A percentile compares a stretch with the other conserved stretches of the same genome.
Evolutionary conservation across 2,113 vertebrate genomes (phyloP).

Genomic region (Xiphophorus maculatus): DNA sequence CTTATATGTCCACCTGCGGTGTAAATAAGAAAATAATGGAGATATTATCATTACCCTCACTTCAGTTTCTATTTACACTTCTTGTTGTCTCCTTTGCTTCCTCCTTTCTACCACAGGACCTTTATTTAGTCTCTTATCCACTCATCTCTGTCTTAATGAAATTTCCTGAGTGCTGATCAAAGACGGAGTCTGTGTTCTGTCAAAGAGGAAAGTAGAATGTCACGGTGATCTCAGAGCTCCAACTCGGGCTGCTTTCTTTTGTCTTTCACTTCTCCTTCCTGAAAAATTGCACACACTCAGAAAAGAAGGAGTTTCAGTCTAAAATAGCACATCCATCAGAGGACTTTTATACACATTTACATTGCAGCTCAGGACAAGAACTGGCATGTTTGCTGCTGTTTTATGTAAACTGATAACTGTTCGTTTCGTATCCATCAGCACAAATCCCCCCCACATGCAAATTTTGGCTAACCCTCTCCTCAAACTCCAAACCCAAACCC

Average conservation of each 20-base stretch:
- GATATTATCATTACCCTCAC: neutral
- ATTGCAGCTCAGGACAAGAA: neutral
- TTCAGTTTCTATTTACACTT: conserved; percentile 30
- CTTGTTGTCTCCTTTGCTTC: conserved; percentile 54
- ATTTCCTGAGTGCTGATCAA: conserved; percentile 78
- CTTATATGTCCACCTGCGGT: neutral
- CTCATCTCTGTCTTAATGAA: conserved; percentile 69
- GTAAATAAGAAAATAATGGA: neutral
- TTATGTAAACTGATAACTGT: conserved; percentile 4
- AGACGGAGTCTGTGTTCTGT: conserved; percentile 63
- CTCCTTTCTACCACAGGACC: conserved; percentile 56
- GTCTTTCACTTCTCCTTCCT: neutral
- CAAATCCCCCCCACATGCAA: neutral
- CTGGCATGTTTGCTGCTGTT: neutral
- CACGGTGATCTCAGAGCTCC: conserved; percentile 38
- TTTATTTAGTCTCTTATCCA: conserved; percentile 63
- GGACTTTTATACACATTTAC: neutral
- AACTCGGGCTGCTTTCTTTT: conserved; percentile 21
- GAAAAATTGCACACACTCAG: neutral
- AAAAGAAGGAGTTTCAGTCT: neutral
- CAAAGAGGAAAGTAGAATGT: conserved; percentile 65
- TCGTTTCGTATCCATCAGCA: neutral
- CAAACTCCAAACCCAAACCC: neutral
- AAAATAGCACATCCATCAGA: neutral
- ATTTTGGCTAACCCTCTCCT: neutral